Evolutionary conservation across 2,113 vertebrate species (phyloP), one percentile per base, ranked within the genome.

Genomic region (Tor tambroides): DNA sequence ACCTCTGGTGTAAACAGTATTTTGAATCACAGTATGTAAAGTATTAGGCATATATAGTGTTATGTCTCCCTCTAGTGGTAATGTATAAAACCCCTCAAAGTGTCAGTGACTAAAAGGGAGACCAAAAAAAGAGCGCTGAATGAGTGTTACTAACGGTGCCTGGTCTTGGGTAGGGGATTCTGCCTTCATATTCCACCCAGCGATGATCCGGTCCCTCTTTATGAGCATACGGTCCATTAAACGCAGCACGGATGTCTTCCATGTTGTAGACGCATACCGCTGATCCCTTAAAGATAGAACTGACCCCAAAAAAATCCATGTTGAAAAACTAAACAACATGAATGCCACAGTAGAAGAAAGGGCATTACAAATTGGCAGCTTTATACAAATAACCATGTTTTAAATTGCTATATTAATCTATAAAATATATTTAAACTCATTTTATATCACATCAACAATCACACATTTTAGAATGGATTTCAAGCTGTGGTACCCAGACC

Each of bases 191-290:
- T 85, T 99, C 97, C 3, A 98, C 96, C 98, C 98, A 99, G 2
- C 96, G 95, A 90, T 99, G 97, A 89, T 99, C 97, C 0, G 93
- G 96, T n/a, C 98, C 98, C 89, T 99, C 98, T 90, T 99, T 99
- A 92, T 99, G 98, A 4, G 98, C 97, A 2, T 98, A 99, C 0
- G 98, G 97, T 38, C 98, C 98, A 2, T 99, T 99, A 90, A 99
- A 99, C 54, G 93, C 97, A 0, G 96, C 97, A 86, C 98, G 94
- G 84, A 99, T 96, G 74, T 99, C 97, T 1, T 97, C 96, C 98
- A 99, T 99, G 91, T 94, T 98, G 89, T 99, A 99, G 71, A 98
- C 95, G 88, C 98, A 99, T 59, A 99, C 97, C 1, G 98, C 98
- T 23, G 98, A 99, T 86, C 98, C 98, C 89, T 96, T 97, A 94